phyloP scores from a whole-genome alignment of 1,140 invertebrate species.

The Drosophila tani region DNA sequence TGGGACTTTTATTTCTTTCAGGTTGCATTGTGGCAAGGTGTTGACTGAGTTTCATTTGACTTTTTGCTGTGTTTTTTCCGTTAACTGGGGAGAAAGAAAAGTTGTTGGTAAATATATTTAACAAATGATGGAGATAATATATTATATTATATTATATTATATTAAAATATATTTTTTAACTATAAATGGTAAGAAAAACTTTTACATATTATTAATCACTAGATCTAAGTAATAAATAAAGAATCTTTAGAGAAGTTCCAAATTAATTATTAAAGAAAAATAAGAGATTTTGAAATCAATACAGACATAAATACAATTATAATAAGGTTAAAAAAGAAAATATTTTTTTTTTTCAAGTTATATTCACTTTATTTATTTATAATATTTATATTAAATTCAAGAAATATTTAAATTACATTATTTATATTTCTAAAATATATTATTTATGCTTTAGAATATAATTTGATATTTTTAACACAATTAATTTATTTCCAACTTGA shows the following conservation, averaged over 20 bases:
- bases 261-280: no score
- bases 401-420: background rate
- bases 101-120: background rate
- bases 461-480: background rate
- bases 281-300: no score
- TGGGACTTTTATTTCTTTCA: slow-evolving; percentile 46
- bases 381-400: background rate
- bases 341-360: no score
- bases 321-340: no score
- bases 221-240: no score
- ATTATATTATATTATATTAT: no score
- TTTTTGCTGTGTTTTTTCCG: slow-evolving; percentile 29
- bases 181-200: no score
- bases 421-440: no score
- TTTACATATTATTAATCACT: no score
- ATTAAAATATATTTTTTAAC: background rate
- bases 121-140: no score
- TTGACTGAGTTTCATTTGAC: slow-evolving; percentile 47
- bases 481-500: background rate
- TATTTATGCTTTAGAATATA: background rate
- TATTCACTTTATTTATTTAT: background rate
- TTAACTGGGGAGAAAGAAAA: slow-evolving; percentile 4
- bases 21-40: slow-evolving; percentile 56
- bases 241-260: no score
- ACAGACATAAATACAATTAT: no score